Conservation (phyloP, 2,797 vertebrate genomes). For the Astyanax mexicanus region DNA sequence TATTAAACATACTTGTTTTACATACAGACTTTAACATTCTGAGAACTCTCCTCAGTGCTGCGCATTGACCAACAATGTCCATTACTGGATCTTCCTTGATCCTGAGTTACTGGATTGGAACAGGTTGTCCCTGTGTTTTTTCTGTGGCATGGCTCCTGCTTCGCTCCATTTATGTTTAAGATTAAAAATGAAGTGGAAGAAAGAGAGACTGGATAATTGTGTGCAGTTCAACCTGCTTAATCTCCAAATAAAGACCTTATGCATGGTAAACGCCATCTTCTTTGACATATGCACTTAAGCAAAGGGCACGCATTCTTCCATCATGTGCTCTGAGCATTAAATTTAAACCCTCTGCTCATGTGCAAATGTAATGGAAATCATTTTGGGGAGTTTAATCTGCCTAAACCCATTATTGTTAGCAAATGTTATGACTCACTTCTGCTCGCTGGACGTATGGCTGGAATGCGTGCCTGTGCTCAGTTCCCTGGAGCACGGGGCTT, state of each 20-base stretch:
- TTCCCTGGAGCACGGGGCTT: slow-evolving; percentile 44
- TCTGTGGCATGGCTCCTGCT: background rate
- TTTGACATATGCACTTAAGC: slow-evolving; percentile 55
- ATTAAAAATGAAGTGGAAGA: slow-evolving; percentile 35
- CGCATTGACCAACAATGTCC: too few relatives aligned
- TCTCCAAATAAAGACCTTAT: slow-evolving; percentile 17
- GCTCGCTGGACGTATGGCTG: slow-evolving; percentile 49
- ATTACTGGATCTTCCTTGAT: too few relatives aligned
- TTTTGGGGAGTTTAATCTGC: slow-evolving; percentile 65
- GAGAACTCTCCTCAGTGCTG: too few relatives aligned
- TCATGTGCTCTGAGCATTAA: slow-evolving; percentile 55
- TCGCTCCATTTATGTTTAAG: background rate
- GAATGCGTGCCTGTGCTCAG: slow-evolving; percentile 50
- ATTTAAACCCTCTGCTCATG: slow-evolving; percentile 64
- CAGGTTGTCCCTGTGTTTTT: too few relatives aligned
- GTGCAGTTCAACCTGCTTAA: background rate
- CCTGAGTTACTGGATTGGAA: too few relatives aligned
- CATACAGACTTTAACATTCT: too few relatives aligned
- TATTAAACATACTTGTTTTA: too few relatives aligned
- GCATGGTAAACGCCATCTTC: slow-evolving; percentile 22
- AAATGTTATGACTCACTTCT: slow-evolving; percentile 64
- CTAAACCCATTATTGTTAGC: slow-evolving; percentile 65
- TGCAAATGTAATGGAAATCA: slow-evolving; percentile 63
- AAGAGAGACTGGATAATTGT: slow-evolving; percentile 16
- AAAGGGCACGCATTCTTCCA: slow-evolving; percentile 57